Percentiles rank a stretch among this genome's conserved stretches.
Conservation (phyloP, 2,888 invertebrate genomes). For the Steromphala cineraria region DNA sequence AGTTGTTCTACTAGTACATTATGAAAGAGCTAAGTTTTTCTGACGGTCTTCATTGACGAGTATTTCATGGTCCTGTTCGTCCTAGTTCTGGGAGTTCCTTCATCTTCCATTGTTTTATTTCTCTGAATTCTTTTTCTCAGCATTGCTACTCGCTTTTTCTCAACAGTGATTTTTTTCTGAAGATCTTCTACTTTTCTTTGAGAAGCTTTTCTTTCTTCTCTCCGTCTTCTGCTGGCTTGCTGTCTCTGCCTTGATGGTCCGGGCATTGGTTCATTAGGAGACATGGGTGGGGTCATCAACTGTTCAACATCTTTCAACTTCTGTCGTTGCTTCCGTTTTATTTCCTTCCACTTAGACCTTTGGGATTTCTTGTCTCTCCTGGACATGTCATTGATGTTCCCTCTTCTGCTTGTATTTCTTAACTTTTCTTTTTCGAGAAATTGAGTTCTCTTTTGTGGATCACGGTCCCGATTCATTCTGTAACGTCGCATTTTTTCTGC, state of each 20-base stretch:
- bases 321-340: slow-evolving; percentile 25
- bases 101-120: neutral
- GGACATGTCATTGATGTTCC: slow-evolving; percentile 28
- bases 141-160: too few species aligned
- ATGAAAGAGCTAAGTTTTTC: neutral
- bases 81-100: neutral
- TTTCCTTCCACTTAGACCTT: slow-evolving; percentile 29
- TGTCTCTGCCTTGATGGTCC: too few species aligned
- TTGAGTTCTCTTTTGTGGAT: slow-evolving; percentile 15
- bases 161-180: too few species aligned
- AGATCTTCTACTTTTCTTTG: too few species aligned
- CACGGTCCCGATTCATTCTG: slow-evolving; percentile 24
- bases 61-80: too few species aligned
- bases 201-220: too few species aligned
- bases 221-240: too few species aligned
- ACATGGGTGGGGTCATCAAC: neutral
- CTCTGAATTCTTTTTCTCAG: too few species aligned
- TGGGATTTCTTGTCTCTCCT: slow-evolving; percentile 25
- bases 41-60: neutral
- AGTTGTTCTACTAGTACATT: neutral
- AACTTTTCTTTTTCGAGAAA: slow-evolving; percentile 10
- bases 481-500: slow-evolving; percentile 33
- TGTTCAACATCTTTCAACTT: neutral
- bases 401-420: slow-evolving; percentile 24
- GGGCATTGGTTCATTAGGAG: neutral